phyloP scores from a whole-genome alignment of 1,140 invertebrate genomes.

The Habropoda laboriosa region DNA sequence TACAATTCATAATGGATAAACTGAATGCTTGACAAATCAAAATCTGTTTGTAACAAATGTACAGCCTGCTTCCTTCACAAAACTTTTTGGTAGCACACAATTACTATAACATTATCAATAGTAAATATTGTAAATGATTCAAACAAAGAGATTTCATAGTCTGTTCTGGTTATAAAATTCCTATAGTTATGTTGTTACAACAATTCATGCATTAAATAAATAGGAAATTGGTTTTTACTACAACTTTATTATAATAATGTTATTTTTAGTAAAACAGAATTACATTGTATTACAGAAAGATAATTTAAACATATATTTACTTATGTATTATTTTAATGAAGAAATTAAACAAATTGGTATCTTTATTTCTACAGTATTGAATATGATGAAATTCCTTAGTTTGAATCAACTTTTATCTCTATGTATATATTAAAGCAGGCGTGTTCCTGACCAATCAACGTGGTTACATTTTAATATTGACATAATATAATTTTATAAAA shows the following conservation, averaged over 20 bases:
- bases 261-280: conserved; percentile 12
- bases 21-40: conserved; percentile 71
- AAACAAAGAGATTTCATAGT: conserved; percentile 66
- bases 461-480: conserved; percentile 76
- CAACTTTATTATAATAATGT: conserved; percentile 14
- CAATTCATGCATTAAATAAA: conserved; percentile 12
- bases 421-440: conserved; percentile 73
- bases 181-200: conserved; percentile 4
- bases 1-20: conserved; percentile 72
- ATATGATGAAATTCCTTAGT: conserved; percentile 64
- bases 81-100: conserved; percentile 63
- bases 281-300: conserved; percentile 17
- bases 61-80: conserved; percentile 60
- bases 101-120: conserved; percentile 42
- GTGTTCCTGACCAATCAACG: conserved; percentile 79
- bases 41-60: conserved; percentile 68
- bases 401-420: conserved; percentile 67
- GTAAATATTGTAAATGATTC: conserved; percentile 59
- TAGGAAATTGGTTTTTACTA: not conserved
- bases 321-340: not conserved
- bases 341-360: not conserved
- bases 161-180: conserved; percentile 9
- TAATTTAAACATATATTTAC: conserved; percentile 24
- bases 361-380: conserved; percentile 14
- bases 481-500: conserved; percentile 62